Evolutionary conservation across 2,888 invertebrate genomes (phyloP).

Genomic region (Calliopum simillimum): DNA sequence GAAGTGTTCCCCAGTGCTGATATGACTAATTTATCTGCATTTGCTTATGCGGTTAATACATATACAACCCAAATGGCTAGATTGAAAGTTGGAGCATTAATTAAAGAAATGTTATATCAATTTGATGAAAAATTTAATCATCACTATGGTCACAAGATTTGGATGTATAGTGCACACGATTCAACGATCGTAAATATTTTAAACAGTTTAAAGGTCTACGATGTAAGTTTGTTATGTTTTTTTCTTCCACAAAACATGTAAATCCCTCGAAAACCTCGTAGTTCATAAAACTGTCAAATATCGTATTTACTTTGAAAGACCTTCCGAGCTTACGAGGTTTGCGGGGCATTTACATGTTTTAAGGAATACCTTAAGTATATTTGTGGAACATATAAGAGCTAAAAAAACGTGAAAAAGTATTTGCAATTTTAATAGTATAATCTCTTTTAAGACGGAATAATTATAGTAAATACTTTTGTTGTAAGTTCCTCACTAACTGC

Average conservation of each 20-base stretch:
- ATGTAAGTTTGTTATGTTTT: no score
- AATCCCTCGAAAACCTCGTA: no score
- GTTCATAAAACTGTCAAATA: no score
- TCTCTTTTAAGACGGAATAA: not conserved
- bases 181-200: slow-evolving; percentile 81
- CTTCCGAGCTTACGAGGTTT: no score
- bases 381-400: not conserved
- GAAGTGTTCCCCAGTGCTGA: slow-evolving; percentile 75
- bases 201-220: slow-evolving; percentile 77
- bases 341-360: no score
- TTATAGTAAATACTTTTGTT: not conserved
- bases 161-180: slow-evolving; percentile 86
- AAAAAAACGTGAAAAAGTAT: not conserved
- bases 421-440: no score
- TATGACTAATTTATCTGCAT: slow-evolving; percentile 73
- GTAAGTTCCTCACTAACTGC: no score
- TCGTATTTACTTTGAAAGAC: no score
- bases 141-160: slow-evolving; percentile 71
- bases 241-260: no score
- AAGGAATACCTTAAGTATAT: no score
- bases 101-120: slow-evolving; percentile 76
- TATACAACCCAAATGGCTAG: slow-evolving; percentile 72
- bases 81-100: slow-evolving; percentile 74
- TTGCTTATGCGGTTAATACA: slow-evolving; percentile 72
- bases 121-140: slow-evolving; percentile 70